Conservation (phyloP, 1,140 invertebrate species). For the Zaprionus lachaisei region DNA sequence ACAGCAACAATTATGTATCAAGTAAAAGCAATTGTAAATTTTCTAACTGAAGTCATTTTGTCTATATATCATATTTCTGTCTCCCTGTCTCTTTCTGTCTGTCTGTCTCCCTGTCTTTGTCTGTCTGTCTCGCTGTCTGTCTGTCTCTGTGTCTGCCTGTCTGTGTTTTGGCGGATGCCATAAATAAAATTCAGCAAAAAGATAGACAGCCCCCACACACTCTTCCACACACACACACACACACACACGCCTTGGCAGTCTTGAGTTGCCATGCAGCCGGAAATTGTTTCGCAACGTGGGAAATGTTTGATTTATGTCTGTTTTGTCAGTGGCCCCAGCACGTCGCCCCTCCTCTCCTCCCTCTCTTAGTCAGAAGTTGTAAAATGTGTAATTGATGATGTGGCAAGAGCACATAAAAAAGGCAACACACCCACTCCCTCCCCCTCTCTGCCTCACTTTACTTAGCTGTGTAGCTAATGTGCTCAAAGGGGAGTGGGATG, state of each 20-base stretch:
- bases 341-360: conserved; percentile 2
- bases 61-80: conserved; percentile 77
- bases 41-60: conserved; percentile 79
- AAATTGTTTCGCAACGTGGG: conserved; percentile 82
- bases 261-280: conserved; percentile 68
- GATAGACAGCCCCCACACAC: conserved; percentile 60
- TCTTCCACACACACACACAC: background rate
- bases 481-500: background rate
- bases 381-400: conserved; percentile 83
- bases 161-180: conserved; percentile 75
- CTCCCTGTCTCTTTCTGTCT: conserved; percentile 21
- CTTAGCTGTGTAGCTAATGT: conserved; percentile 58
- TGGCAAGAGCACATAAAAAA: conserved; percentile 74
- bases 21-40: conserved; percentile 81
- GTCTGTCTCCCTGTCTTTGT: background rate
- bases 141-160: conserved; percentile 31
- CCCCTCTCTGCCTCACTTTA: background rate
- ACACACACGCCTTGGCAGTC: conserved; percentile 38
- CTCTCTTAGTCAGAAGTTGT: conserved; percentile 62
- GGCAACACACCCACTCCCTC: conserved; percentile 23
- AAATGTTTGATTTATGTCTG: conserved; percentile 82
- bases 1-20: conserved; percentile 72
- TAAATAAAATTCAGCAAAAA: conserved; percentile 79
- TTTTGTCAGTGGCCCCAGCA: conserved; percentile 67
- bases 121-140: conserved; percentile 1